Conservation (phyloP, 2,888 invertebrate genomes). For the Rhabditoides inermis region DNA sequence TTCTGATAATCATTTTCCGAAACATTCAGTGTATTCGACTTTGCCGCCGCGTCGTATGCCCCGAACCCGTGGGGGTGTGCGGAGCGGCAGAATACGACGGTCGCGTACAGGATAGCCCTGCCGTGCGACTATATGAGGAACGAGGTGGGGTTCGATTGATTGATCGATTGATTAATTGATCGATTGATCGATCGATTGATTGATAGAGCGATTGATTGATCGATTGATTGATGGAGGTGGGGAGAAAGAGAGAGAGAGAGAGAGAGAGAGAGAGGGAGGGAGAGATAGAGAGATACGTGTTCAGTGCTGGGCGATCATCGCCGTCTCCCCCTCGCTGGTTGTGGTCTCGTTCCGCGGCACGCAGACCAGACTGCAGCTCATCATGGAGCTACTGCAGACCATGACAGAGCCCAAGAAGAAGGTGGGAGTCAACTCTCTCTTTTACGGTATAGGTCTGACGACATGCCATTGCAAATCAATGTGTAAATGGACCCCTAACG, state of each 20-base stretch:
- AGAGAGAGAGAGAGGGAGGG: neutral
- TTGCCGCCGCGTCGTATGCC: conserved; percentile 40
- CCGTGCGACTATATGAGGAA: conserved; percentile 39
- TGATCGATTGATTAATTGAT: neutral
- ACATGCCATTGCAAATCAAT: no score
- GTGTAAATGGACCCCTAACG: no score
- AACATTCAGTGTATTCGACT: no score
- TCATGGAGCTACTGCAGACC: conserved; percentile 46
- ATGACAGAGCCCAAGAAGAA: conserved; percentile 38
- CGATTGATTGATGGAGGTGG: neutral
- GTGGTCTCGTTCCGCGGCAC: conserved; percentile 47
- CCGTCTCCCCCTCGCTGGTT: conserved; percentile 29
- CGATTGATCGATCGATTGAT: neutral
- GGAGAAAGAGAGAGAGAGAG: neutral
- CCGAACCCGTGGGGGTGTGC: conserved; percentile 35
- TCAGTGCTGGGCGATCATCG: conserved; percentile 46
- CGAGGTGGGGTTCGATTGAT: conserved; percentile 19
- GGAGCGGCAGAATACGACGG: conserved; percentile 27
- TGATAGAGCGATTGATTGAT: neutral
- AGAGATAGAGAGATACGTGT: conserved; percentile 5
- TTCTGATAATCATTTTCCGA: no score
- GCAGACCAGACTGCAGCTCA: conserved; percentile 37
- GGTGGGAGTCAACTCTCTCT: no score
- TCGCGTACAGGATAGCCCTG: conserved; percentile 19
- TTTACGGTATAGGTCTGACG: no score